A percentile compares a stretch with the other conserved stretches of the same genome.
These are phyloP conservation scores for Pelodiscus sinensis DNA, from an alignment of 2,113 vertebrate species.

Conservation along the genomic window DNA sequence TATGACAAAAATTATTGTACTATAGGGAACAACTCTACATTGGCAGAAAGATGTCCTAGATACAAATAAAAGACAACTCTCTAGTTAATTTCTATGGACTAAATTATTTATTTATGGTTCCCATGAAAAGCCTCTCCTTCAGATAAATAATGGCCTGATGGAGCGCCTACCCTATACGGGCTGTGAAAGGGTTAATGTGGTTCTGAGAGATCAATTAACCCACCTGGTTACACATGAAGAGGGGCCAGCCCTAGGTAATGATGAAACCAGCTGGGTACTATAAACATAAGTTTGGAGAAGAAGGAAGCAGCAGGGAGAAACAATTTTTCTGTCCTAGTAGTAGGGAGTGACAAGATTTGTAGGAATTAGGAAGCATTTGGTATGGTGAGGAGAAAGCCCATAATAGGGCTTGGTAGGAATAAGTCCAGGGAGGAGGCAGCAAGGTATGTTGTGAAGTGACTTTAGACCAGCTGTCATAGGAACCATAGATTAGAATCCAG, in stretches of 20 bases:
- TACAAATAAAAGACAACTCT: accelerated
- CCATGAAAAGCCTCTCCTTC: background rate
- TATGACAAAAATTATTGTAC: background rate
- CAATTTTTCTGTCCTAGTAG: background rate
- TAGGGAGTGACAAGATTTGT: background rate
- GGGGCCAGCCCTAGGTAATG: background rate
- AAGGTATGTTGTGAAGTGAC: background rate
- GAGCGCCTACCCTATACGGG: background rate
- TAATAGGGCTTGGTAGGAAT: background rate
- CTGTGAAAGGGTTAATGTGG: background rate
- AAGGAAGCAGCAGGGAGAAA: background rate
- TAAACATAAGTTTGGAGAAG: background rate
- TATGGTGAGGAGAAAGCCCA: background rate
- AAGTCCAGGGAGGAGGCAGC: background rate
- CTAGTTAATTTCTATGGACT: background rate
- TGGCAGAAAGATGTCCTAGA: background rate
- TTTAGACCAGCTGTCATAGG: background rate
- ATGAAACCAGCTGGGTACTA: background rate
- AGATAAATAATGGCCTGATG: background rate
- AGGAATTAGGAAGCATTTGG: background rate
- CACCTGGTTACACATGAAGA: background rate
- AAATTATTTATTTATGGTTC: background rate
- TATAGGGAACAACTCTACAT: background rate
- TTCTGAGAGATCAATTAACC: background rate
- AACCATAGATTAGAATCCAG: background rate